Evolutionary conservation across 2,113 vertebrate genomes (phyloP).

Genomic region (Perognathus longimembris): DNA sequence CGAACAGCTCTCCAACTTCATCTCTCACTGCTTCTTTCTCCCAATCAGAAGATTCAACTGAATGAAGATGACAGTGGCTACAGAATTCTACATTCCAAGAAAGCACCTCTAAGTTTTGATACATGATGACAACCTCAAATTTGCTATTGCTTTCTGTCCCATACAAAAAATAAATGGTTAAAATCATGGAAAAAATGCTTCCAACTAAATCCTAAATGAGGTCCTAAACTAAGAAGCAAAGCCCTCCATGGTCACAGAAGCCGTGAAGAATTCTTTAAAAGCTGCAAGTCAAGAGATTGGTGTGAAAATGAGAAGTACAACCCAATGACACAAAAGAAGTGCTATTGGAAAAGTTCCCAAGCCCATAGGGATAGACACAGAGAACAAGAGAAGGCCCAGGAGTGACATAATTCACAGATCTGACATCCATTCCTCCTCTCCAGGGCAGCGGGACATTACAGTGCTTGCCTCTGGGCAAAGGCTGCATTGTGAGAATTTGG

Average conservation of each 20-base stretch:
- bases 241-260: not conserved
- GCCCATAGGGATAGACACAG: not conserved
- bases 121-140: not conserved
- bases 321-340: not conserved
- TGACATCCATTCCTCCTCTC: not conserved
- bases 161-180: not conserved
- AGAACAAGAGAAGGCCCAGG: not conserved
- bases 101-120: slow-evolving; percentile 50
- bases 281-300: not conserved
- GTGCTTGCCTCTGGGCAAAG: not conserved
- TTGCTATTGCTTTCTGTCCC: not conserved
- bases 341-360: not conserved
- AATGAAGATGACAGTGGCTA: slow-evolving; percentile 6
- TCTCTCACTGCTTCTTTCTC: slow-evolving; percentile 51
- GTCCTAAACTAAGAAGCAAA: not conserved
- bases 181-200: not conserved
- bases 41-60: slow-evolving; percentile 53
- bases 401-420: not conserved
- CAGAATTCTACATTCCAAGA: slow-evolving; percentile 35
- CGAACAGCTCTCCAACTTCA: slow-evolving; percentile 71
- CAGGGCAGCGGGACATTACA: not conserved
- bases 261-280: slow-evolving; percentile 31
- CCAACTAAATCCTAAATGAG: slow-evolving; percentile 14
- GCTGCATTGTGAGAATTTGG: not conserved
- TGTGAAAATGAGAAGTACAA: not conserved